These are phyloP conservation scores for Lepidostoma basale DNA, from an alignment of 1,140 invertebrate species.

Conservation along the genomic window DNA sequence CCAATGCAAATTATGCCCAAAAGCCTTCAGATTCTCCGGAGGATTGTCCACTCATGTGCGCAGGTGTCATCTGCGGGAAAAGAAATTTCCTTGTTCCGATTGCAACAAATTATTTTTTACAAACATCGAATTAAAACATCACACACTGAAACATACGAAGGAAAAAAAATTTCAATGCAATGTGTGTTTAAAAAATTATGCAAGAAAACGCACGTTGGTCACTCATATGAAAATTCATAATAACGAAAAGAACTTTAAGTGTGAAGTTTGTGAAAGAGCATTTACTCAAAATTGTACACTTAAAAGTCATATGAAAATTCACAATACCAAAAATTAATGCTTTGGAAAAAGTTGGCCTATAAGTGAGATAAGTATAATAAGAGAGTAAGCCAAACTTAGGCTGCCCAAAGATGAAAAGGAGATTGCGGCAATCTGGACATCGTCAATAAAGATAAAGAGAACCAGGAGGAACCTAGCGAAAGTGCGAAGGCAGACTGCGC, in stretches of 20 bases:
- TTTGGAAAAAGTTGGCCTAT: too few relatives aligned
- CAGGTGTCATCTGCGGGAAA: constrained; percentile 52
- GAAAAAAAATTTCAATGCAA: constrained; percentile 61
- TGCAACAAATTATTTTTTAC: constrained; percentile 53
- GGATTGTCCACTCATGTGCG: constrained; percentile 50
- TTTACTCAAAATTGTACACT: constrained; percentile 55
- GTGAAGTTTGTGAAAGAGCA: constrained; percentile 51
- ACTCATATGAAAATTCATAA: constrained; percentile 81
- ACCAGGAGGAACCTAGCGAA: too few relatives aligned
- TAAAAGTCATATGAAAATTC: constrained; percentile 52
- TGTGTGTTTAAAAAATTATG: constrained; percentile 58
- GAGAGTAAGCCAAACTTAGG: too few relatives aligned
- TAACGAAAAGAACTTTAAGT: constrained; percentile 57
- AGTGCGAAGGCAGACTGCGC: too few relatives aligned
- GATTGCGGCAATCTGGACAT: too few relatives aligned
- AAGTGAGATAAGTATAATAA: too few relatives aligned
- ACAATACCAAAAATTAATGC: constrained; percentile 2
- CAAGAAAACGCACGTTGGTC: constrained; percentile 60
- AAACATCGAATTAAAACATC: constrained; percentile 52
- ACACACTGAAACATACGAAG: constrained; percentile 61
- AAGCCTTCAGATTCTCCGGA: constrained; percentile 50
- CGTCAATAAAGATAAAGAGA: too few relatives aligned
- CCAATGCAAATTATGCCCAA: constrained; percentile 52
- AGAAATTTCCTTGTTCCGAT: constrained; percentile 49
- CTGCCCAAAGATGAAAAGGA: too few relatives aligned